Evolutionary conservation across 2,113 vertebrate species (phyloP).

Genomic region (Phoenicopterus ruber): DNA sequence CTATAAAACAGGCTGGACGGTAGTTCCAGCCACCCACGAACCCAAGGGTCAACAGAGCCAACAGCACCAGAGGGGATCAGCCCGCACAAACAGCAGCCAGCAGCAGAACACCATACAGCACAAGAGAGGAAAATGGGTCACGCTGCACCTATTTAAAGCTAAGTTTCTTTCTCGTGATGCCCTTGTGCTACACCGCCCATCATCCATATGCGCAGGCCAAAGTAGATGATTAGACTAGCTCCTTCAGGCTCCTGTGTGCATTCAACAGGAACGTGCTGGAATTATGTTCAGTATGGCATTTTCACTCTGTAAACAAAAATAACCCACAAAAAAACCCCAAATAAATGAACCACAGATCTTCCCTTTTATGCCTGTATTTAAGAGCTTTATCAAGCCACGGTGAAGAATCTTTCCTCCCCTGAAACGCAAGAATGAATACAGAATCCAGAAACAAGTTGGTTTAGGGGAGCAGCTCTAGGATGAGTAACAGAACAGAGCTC

Average conservation of each 20-base stretch:
- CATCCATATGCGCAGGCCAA: background rate
- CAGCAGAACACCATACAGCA: background rate
- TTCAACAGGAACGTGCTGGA: background rate
- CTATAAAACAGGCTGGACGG: background rate
- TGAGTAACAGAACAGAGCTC: background rate
- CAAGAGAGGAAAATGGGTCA: background rate
- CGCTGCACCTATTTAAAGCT: background rate
- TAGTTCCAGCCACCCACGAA: background rate
- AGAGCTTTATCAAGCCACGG: background rate
- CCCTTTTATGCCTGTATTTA: background rate
- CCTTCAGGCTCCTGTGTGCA: background rate
- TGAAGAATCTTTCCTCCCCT: background rate
- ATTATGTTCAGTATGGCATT: background rate
- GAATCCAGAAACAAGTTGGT: background rate
- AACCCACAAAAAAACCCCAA: background rate
- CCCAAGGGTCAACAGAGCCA: background rate
- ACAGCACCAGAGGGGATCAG: background rate
- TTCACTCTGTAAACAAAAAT: background rate
- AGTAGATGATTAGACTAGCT: background rate
- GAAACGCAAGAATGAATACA: background rate
- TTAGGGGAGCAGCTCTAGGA: background rate
- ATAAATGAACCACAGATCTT: background rate
- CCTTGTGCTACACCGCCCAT: background rate
- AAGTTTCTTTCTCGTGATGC: background rate
- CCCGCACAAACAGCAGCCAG: background rate